Conservation (phyloP, 35 echinoderm and acorn worm genomes). For the Anneissia japonica region DNA sequence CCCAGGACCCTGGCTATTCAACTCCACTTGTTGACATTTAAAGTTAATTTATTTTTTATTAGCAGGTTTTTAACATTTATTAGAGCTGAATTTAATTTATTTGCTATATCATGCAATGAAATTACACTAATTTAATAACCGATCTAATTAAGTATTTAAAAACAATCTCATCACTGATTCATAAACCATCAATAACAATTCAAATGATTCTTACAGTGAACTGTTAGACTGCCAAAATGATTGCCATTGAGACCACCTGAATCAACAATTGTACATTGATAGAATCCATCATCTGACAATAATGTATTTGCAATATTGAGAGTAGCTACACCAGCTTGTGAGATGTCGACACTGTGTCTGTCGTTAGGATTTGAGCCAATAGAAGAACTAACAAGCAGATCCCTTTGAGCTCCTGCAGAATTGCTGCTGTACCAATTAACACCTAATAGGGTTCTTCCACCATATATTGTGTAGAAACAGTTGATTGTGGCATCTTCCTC, state of each 20-base stretch:
- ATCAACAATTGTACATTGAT: neutral
- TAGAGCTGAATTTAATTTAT: no score
- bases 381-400: neutral
- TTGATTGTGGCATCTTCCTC: neutral
- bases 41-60: no score
- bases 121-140: no score
- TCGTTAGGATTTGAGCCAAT: neutral
- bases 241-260: neutral
- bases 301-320: neutral
- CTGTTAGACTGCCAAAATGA: neutral
- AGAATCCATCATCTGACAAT: neutral
- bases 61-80: no score
- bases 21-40: no score
- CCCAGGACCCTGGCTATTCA: no score
- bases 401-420: neutral
- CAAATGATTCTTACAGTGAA: neutral
- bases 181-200: no score
- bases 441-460: neutral
- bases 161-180: no score
- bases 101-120: no score
- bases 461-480: neutral
- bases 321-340: neutral
- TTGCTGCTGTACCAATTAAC: neutral
- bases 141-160: no score
- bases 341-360: neutral